Base-by-base conservation (phyloP, 2,113 vertebrate species). In the Gallinago media region DNA sequence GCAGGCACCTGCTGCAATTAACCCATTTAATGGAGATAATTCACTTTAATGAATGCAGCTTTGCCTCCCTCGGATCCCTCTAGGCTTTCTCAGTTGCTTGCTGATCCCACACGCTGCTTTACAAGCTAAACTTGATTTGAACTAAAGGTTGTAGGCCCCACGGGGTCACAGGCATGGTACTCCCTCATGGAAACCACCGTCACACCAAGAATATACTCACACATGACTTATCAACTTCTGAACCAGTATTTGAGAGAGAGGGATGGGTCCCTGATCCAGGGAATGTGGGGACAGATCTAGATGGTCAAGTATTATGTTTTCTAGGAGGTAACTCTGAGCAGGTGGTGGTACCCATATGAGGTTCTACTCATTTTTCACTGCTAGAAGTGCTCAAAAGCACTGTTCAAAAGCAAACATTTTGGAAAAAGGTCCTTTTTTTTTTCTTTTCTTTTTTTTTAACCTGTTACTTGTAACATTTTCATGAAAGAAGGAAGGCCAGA, bases 271-370 rank as follows among this genome's bases (percentile, higher is more conserved):
- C 32, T 18, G 17, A 63, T 50, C n/a, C 70, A 65, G 44, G 29
- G 27, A 18, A 34, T 9, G 27, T 17, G 16, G 31, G 56, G n/a
- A 1, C 7, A 47, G 40, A 18, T 25, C 47, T 44, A 12, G 21
- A 4, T 9, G 26, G 3, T 54, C 9, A 4, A 66, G 14, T 7
- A 11, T 6, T 34, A 29, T 5, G 3, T 61, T 46, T 79, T 42
- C n/a, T 4, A 58, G 49, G 21, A 40, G 27, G 2, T n/a, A 29
- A 25, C 7, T 16, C 58, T 16, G 4, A 6, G 5, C 16, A 26
- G 2, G 1, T 52, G 31, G 17, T 36, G 36, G 18, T 46, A 56
- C 14, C 25, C 29, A 1, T 7, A 11, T 0, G 5, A 67, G 11
- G 12, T 15, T 77, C 49, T 71, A 50, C 29, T 71, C 44, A 1